Base-by-base conservation (phyloP, 2,113 vertebrate species). In the Lepisosteus osseus region DNA sequence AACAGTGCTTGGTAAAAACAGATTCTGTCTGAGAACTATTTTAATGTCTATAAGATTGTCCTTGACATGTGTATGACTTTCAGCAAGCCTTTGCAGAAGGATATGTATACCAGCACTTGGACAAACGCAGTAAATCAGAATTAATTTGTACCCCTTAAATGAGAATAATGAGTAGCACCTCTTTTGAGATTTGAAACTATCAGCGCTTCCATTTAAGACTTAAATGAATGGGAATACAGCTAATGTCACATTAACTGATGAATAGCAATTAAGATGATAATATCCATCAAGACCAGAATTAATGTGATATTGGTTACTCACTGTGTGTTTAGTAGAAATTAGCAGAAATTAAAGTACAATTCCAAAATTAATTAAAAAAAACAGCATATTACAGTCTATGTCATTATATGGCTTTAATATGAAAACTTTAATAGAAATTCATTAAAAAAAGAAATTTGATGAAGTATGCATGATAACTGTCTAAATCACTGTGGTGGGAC, bases 101-200 rank as follows among this genome's bases (percentile, higher is more conserved):
- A 59, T 59, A n/a, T 59, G 47, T 59, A 4, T 15, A 59, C 57
- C 14, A 59, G 9, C 57, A 59, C 57, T 59, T 59, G 57, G 2
- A 59, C 6, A 59, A 15, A 51, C 14, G 57, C 57, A n/a, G 57
- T 59, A 59, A 59, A 59, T 59, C 57, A 59, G 57, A 59, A 4
- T 3, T 59, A 6, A 59, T 59, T 59, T 59, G 57, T 59, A 59
- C n/a, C 1, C n/a, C 57, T 59, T 59, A 59, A 59, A 59, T 59
- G 57, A 59, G 57, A 59, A 59, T 59, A 59, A 59, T 59, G 12
- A 59, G 6, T 13, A n/a, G 57, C 57, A 59, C 7, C 57, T 59
- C 57, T 59, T 59, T 13, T 59, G 57, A 59, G 57, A 59, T 59
- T 59, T 59, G 57, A 59, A 59, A 59, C 57, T 59, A 15, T 59